Conservation (phyloP, 2,113 vertebrate genomes). For the Elachura formosa region DNA sequence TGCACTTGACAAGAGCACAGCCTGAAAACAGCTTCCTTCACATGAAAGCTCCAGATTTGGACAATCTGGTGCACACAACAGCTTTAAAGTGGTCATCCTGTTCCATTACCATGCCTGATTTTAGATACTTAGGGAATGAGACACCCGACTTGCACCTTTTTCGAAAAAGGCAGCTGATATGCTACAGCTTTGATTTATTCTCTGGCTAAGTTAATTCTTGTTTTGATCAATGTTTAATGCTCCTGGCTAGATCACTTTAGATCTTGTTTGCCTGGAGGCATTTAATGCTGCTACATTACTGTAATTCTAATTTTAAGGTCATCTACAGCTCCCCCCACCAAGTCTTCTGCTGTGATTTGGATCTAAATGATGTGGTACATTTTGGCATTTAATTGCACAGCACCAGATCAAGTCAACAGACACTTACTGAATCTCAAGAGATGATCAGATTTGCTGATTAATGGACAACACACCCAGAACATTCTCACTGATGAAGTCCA, state of each 20-base stretch:
- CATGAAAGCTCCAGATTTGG: not conserved
- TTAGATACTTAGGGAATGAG: not conserved
- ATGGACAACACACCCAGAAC: not conserved
- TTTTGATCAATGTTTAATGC: conserved; percentile 30
- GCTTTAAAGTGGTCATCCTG: not conserved
- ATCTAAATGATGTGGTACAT: not conserved
- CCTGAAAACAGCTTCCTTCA: not conserved
- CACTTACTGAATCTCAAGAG: not conserved
- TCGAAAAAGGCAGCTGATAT: not conserved
- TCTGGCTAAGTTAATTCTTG: not conserved
- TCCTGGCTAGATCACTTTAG: conserved; percentile 3
- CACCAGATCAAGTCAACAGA: not conserved
- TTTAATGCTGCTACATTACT: not conserved
- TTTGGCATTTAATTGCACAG: not conserved
- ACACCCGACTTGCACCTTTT: not conserved
- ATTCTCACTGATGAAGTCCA: not conserved
- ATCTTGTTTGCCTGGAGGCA: not conserved
- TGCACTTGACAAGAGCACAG: not conserved
- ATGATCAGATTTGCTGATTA: not conserved
- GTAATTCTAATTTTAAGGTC: not conserved
- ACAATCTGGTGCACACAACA: not conserved
- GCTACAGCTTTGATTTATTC: not conserved
- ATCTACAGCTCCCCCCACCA: not conserved
- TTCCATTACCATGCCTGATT: not conserved
- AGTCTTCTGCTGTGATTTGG: not conserved